Percentiles rank a stretch among this genome's conserved stretches.
Evolutionary conservation across 1,140 invertebrate genomes (phyloP).

Genomic region (Cydia pomonella): DNA sequence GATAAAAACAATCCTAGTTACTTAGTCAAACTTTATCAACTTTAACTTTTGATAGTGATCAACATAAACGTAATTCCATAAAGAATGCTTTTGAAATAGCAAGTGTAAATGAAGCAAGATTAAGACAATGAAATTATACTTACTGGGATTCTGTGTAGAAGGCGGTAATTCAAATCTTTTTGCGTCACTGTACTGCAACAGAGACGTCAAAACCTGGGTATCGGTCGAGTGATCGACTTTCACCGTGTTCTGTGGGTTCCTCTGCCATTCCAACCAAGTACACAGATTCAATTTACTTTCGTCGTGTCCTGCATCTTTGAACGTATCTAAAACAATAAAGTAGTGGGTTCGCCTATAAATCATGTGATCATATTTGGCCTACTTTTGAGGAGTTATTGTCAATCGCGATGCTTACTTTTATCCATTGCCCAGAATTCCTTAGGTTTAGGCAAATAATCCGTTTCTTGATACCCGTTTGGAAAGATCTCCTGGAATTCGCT

Average conservation of each 20-base stretch:
- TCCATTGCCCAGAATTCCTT: slow-evolving; percentile 56
- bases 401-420: slow-evolving; percentile 48
- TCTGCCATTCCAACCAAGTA: slow-evolving; percentile 74
- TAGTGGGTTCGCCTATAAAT: too few relatives aligned
- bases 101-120: slow-evolving; percentile 30
- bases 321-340: slow-evolving; percentile 41
- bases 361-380: too few relatives aligned
- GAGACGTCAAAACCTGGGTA: slow-evolving; percentile 62
- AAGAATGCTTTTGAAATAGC: too few relatives aligned
- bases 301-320: slow-evolving; percentile 36
- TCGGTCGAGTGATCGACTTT: slow-evolving; percentile 72
- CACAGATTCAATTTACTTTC: slow-evolving; percentile 51
- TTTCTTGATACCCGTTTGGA: slow-evolving; percentile 51
- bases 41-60: too few relatives aligned
- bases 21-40: background rate
- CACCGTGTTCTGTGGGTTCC: slow-evolving; percentile 65
- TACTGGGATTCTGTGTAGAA: slow-evolving; percentile 64
- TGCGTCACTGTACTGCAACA: slow-evolving; percentile 74
- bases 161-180: slow-evolving; percentile 75
- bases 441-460: slow-evolving; percentile 40
- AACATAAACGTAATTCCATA: too few relatives aligned
- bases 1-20: slow-evolving; percentile 20
- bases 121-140: slow-evolving; percentile 34
- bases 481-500: slow-evolving; percentile 60
- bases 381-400: too few relatives aligned